Base-by-base conservation (phyloP, 2,113 vertebrate genomes). In the Carassius gibelio region DNA sequence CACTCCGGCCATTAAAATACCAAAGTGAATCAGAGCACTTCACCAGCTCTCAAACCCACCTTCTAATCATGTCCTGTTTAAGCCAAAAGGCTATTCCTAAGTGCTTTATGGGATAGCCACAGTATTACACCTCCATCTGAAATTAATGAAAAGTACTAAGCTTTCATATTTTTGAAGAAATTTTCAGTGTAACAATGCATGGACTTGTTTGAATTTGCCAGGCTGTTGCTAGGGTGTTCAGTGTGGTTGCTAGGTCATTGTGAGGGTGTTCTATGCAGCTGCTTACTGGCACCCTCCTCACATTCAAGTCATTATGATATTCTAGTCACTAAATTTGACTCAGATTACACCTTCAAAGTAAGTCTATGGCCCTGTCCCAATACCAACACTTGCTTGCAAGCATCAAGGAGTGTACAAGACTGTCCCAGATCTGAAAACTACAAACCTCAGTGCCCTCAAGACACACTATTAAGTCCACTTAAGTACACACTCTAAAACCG, bases 1-100 rank as follows among this genome's bases (percentile, higher is more conserved):
- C 85, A 90, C 91, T 89, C 87, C 48, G 85, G 89, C 93, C 94
- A 95, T 94, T 95, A 95, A 96, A 95, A 95, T 94, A 95, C 93
- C 93, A 88, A 87, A 93, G 89, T 88, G 88, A 92, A 90, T 91
- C 92, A 93, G 91, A 94, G 81, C 85, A 89, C 86, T 34, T 80
- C 83, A 45, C 86, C 74, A 68, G 88, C 86, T 90, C 89, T 59
- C 69, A 72, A 26, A 66, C 69, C 64, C 69, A 76, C 87, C 75
- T 72, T 75, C 45, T 38, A 61, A 64, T n/a, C 23, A 69, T 61
- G 48, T 21, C 6, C 55, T 14, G 52, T 69, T 81, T 68, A 4
- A 81, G 38, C 38, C 15, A 26, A 4, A 48, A 38, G 59, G 38
- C 21, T 21, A 66, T 21, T 34, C 55, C 5, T 61, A 17, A 14